phyloP scores from a whole-genome alignment of 64 coral and sea anemone species.

The Dendrophyllia cribrosa region DNA sequence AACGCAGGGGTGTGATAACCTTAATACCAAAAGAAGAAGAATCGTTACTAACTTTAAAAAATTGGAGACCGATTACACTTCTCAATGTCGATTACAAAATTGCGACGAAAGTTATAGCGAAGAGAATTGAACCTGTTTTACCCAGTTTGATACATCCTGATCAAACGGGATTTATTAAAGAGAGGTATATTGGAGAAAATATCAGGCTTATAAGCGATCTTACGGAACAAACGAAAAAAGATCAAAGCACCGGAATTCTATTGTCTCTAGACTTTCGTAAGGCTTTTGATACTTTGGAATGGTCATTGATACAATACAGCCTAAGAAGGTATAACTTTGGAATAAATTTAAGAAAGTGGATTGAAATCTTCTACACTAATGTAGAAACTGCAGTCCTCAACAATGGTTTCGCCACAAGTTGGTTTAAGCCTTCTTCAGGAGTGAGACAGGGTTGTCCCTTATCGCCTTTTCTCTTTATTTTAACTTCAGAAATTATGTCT shows the following conservation, averaged over 20 bases:
- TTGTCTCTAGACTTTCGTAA: not conserved
- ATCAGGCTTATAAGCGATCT: too few species aligned
- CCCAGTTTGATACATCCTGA: too few species aligned
- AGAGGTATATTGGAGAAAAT: not conserved
- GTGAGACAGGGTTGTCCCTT: slow-evolving; percentile 14
- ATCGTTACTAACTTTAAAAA: not conserved
- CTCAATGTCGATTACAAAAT: too few species aligned
- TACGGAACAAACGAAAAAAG: not conserved
- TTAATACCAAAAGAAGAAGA: too few species aligned
- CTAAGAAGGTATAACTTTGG: slow-evolving; percentile 4
- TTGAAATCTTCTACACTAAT: slow-evolving; percentile 1
- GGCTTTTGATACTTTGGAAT: slow-evolving; percentile 33
- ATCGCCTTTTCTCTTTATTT: not conserved
- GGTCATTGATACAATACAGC: not conserved
- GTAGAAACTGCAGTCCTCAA: slow-evolving; percentile 2
- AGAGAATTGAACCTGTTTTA: too few species aligned
- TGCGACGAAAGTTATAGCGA: too few species aligned
- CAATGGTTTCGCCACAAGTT: not conserved
- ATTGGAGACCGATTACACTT: not conserved
- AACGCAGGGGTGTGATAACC: not conserved
- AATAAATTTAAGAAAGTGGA: not conserved
- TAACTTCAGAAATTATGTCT: not conserved
- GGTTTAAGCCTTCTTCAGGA: not conserved
- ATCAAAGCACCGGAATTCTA: not conserved
- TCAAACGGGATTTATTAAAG: not conserved